A percentile compares a stretch with the other conserved stretches of the same genome.
phyloP scores from a whole-genome alignment of 2,113 vertebrate genomes.

The Miniopterus natalensis region DNA sequence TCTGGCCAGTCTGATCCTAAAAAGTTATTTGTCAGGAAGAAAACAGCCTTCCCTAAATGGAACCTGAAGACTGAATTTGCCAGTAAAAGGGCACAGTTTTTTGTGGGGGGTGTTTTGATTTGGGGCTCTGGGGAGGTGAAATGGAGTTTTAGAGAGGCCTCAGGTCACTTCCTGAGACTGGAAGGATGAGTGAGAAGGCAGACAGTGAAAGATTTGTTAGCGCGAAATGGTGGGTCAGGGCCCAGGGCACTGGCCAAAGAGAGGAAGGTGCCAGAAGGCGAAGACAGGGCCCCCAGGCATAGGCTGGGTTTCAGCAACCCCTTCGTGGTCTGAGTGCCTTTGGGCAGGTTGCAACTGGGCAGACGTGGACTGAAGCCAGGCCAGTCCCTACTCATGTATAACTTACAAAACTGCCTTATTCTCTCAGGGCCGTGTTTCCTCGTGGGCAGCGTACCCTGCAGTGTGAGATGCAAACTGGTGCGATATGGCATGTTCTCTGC shows the following conservation, averaged over 20 bases:
- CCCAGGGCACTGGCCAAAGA: background rate
- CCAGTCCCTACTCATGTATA: background rate
- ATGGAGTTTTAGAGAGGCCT: conserved; percentile 12
- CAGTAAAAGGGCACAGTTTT: background rate
- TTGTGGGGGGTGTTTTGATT: background rate
- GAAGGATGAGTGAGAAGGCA: background rate
- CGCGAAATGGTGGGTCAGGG: background rate
- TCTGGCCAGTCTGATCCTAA: background rate
- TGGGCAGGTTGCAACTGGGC: background rate
- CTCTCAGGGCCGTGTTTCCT: background rate
- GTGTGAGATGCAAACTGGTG: background rate
- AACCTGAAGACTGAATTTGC: background rate
- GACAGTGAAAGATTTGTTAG: background rate
- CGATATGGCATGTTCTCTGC: background rate
- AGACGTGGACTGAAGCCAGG: background rate
- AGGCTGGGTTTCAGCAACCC: background rate
- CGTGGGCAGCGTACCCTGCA: too few species aligned
- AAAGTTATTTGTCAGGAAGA: background rate
- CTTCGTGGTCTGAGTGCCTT: background rate
- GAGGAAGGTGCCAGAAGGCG: background rate
- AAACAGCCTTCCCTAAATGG: background rate
- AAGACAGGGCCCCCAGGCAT: background rate
- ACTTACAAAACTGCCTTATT: background rate
- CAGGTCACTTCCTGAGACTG: background rate
- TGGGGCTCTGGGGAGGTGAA: background rate